Base-by-base conservation (phyloP, 2,797 vertebrate species). In the Sebastiscus tertius region DNA sequence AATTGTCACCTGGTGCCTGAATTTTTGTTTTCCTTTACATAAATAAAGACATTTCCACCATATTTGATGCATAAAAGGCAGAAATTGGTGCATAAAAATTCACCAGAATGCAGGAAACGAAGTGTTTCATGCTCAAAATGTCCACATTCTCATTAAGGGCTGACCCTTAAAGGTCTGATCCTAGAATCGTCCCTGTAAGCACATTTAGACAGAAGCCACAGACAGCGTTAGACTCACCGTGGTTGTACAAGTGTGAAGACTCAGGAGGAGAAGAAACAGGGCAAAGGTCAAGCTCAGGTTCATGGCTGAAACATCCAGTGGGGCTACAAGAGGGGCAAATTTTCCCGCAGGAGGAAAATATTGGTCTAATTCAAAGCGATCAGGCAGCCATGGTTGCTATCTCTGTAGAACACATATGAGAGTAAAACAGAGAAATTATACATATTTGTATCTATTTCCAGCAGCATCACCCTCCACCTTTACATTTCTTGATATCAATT, bases 171-270 rank as follows among this genome's bases (percentile, higher is more conserved):
- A 49, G 3, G 46, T 20, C 46, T 49, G 46, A 49, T 49, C 46
- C 46, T 18, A 49, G 46, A 49, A 49, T 49, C 7, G 7, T 18
- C 46, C 6, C 7, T 8, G 18, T 49, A 4, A 4, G 42, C 42
- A 0, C 20, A 58, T 36, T 24, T 11, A 74, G 24, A 4, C 49
- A 68, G 1, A 33, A 29, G 12, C 52, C n/a, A 34, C 14, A 54
- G 10, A 31, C 5, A 46, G 34, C 31, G 5, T 59, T 52, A 2
- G n/a, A 88, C 94, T 93, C 80, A 96, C 95, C 90, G 36, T 77
- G 54, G 73, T 69, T 29, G 76, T 16, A 22, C 31, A 22, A 42
- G 80, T 69, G 14, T 89, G 79, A 76, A 92, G 78, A 62, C 72
- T 82, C 85, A 90, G 39, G 24, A 92, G 64, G n/a, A n/a, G n/a